Percentiles rank a stretch among this genome's conserved stretches.
These are phyloP conservation scores for Amphimallon solstitiale DNA, from an alignment of 2,888 invertebrate genomes.

Conservation along the genomic window DNA sequence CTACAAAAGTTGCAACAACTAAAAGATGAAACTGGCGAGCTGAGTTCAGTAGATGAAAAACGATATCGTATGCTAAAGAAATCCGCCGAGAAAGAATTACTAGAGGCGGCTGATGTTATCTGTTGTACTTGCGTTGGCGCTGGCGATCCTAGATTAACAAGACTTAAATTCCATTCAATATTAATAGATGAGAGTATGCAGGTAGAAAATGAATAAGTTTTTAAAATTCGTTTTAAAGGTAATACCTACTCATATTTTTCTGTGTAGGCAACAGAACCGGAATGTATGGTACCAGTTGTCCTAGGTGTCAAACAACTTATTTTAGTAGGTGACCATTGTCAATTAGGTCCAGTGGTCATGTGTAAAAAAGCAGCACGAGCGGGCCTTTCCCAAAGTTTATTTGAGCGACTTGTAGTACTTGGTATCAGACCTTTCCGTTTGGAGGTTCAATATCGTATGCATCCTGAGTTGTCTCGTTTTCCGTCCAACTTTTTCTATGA, in stretches of 20 bases:
- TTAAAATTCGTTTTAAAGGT: neutral
- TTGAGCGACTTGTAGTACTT: slow-evolving; percentile 95
- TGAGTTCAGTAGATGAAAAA: slow-evolving; percentile 95
- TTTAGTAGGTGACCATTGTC: slow-evolving; percentile 98
- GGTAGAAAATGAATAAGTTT: slow-evolving; percentile 46
- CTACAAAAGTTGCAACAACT: slow-evolving; percentile 94
- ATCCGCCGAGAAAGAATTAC: slow-evolving; percentile 87
- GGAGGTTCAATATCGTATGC: slow-evolving; percentile 99
- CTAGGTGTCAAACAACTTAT: slow-evolving; percentile 96
- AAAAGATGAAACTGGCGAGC: slow-evolving; percentile 98
- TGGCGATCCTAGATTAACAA: slow-evolving; percentile 92
- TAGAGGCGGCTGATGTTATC: slow-evolving; percentile 97
- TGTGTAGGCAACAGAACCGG: slow-evolving; percentile 86
- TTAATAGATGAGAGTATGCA: slow-evolving; percentile 95
- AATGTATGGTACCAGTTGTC: slow-evolving; percentile 99
- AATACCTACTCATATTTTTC: slow-evolving; percentile 6
- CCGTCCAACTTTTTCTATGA: slow-evolving; percentile 99
- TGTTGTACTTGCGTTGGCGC: slow-evolving; percentile 99
- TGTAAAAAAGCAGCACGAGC: slow-evolving; percentile 98
- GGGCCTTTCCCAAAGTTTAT: slow-evolving; percentile 95
- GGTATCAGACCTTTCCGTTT: slow-evolving; percentile 97
- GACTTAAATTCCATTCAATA: slow-evolving; percentile 95
- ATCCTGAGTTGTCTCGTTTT: slow-evolving; percentile 96
- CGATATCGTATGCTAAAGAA: slow-evolving; percentile 91
- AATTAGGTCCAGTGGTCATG: slow-evolving; percentile 98